A percentile compares a stretch with the other conserved stretches of the same genome.
Conservation (phyloP, 1,140 invertebrate genomes). For the Phthorimaea operculella region DNA sequence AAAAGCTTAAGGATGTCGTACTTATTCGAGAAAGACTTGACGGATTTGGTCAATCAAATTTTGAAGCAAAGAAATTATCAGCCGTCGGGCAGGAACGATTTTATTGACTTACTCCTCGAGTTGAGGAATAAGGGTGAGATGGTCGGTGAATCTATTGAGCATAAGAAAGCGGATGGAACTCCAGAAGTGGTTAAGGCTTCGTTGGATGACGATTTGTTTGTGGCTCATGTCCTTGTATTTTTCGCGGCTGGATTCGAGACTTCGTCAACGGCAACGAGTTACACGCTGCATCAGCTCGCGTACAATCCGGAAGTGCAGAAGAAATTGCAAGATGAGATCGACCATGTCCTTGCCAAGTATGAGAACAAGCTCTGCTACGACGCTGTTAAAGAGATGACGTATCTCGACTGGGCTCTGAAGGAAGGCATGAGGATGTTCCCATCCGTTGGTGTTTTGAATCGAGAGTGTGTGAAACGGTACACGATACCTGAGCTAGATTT, state of each 20-base stretch:
- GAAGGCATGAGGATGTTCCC: constrained; percentile 52
- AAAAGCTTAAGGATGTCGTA: neutral
- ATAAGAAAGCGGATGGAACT: neutral
- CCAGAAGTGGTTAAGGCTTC: neutral
- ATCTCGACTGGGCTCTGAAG: constrained; percentile 1
- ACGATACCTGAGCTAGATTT: constrained; percentile 47
- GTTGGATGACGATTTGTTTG: neutral
- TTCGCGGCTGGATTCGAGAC: constrained; percentile 5
- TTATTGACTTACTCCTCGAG: constrained; percentile 1
- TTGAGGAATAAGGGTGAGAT: neutral
- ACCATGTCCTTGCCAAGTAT: neutral
- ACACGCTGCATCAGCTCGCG: neutral
- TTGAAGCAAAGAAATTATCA: constrained; percentile 1
- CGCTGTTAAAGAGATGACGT: neutral
- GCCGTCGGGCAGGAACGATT: neutral
- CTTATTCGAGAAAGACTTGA: neutral
- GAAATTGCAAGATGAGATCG: constrained; percentile 1
- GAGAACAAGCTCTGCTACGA: constrained; percentile 4
- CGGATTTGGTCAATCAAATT: neutral
- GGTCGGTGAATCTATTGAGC: constrained; percentile 1
- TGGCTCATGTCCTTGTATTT: constrained; percentile 1
- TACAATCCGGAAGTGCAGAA: neutral
- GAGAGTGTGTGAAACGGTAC: constrained; percentile 50
- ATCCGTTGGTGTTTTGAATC: constrained; percentile 45
- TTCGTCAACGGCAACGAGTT: constrained; percentile 1